These are phyloP conservation scores for Ptilodon capucinus DNA, from an alignment of 2,888 invertebrate species.

Conservation along the genomic window DNA sequence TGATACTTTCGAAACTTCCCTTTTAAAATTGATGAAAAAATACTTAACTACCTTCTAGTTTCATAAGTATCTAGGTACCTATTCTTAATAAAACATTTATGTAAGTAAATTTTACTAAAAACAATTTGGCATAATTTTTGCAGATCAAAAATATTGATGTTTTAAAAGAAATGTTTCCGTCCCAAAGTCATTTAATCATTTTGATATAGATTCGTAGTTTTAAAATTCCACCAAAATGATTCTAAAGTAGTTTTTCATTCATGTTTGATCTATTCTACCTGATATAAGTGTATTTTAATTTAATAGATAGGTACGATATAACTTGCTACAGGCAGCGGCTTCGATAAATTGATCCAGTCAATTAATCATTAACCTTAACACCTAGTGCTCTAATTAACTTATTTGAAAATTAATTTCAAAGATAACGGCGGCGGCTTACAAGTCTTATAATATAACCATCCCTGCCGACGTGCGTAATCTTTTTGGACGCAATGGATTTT, in stretches of 20 bases:
- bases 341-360: background rate
- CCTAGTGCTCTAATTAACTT: background rate
- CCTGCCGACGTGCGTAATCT: no score
- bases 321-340: background rate
- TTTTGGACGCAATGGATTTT: no score
- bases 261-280: slow-evolving; percentile 37
- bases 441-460: no score
- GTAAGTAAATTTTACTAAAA: background rate
- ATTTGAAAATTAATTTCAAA: no score
- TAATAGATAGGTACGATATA: slow-evolving; percentile 7
- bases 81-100: background rate
- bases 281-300: slow-evolving; percentile 36
- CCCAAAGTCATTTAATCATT: slow-evolving; percentile 77
- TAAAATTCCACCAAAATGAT: slow-evolving; percentile 44
- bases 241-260: slow-evolving; percentile 43
- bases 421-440: no score
- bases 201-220: slow-evolving; percentile 54
- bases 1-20: slow-evolving; percentile 18
- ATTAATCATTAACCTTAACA: background rate
- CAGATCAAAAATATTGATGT: slow-evolving; percentile 33
- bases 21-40: slow-evolving; percentile 4
- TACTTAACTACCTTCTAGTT: slow-evolving; percentile 7
- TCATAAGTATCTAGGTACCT: slow-evolving; percentile 14
- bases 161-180: slow-evolving; percentile 76
- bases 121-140: slow-evolving; percentile 21